These are phyloP conservation scores for Papilio aristodemus DNA, from an alignment of 1,140 invertebrate genomes.

Conservation along the genomic window DNA sequence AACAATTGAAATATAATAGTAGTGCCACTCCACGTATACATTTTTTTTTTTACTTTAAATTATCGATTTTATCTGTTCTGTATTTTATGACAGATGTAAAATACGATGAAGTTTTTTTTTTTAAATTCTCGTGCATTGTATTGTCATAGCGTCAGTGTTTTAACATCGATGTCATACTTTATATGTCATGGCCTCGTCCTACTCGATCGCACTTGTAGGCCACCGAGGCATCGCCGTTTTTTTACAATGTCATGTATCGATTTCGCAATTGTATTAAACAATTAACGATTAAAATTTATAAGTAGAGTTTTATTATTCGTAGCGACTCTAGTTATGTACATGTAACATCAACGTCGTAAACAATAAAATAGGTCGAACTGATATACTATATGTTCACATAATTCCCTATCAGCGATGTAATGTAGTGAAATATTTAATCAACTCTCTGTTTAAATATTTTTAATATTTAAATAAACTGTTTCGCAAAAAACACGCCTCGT, in stretches of 20 bases:
- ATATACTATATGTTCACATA: background rate
- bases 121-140: conserved; percentile 56
- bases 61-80: background rate
- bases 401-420: background rate
- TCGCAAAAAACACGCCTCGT: background rate
- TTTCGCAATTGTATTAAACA: conserved; percentile 60
- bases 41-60: background rate
- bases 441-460: background rate
- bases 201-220: conserved; percentile 77
- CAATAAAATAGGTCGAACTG: too few relatives aligned
- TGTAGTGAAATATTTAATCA: background rate
- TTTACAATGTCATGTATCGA: conserved; percentile 78
- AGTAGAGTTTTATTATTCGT: too few relatives aligned
- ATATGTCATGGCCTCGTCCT: conserved; percentile 74
- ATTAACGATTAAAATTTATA: conserved; percentile 51
- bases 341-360: too few relatives aligned
- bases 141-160: conserved; percentile 54
- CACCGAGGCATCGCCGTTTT: conserved; percentile 64
- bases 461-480: background rate
- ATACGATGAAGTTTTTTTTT: conserved; percentile 42
- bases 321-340: background rate
- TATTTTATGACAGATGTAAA: background rate
- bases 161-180: conserved; percentile 73
- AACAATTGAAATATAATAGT: background rate
- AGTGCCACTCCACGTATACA: background rate